Base-by-base conservation (phyloP, 2,888 invertebrate species). In the Periphyllus acericola region DNA sequence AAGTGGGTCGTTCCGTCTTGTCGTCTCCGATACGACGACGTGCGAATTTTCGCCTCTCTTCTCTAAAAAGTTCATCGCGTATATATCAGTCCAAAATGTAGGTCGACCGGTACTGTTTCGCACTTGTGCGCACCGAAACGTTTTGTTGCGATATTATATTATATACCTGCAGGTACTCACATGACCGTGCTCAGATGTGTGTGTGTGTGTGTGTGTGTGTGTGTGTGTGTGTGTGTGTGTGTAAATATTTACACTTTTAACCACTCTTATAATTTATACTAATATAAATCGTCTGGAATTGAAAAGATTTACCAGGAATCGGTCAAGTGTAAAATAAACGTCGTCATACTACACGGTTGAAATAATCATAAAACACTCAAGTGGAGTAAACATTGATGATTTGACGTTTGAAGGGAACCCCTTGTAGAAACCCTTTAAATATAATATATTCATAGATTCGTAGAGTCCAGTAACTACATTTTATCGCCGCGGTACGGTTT, bases 91-190 rank as follows among this genome's bases (percentile, higher is more conserved):
- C 72, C 82, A 29, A 72, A 72, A 83, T 83, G 72, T 83, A 83
- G 83, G 83, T 83, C 83, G 83, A 83, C 83, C 72, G 68, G 83
- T 83, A 83, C 83, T n/a, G 83, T 83, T 83, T 74, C 72, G 83
- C 83, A 71, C 71, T 82, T 71, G 82, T 52, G 40, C 80, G n/a
- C 46, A 46, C 83, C 83, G 34, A 72, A 83, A 83, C 55, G 72
- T 55, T 78, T 78, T 34, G 78, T 78, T 55, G 78, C 78, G 21
- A 78, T 78, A 78, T 17, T 11, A 55, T n/a, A 29, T 60, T 8
- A n/a, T 29, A 29, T 6, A 29, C 6, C 0, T 9, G 17, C 8
- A 68, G 36, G 8, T 5, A 74, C 25, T 76, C 46, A 6, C 17
- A 14, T n/a, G 46, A 29, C 46, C n/a, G 75, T 6, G 40, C n/a